Base-by-base conservation (phyloP, 2,888 invertebrate species). In the Odontomyia ornata region DNA sequence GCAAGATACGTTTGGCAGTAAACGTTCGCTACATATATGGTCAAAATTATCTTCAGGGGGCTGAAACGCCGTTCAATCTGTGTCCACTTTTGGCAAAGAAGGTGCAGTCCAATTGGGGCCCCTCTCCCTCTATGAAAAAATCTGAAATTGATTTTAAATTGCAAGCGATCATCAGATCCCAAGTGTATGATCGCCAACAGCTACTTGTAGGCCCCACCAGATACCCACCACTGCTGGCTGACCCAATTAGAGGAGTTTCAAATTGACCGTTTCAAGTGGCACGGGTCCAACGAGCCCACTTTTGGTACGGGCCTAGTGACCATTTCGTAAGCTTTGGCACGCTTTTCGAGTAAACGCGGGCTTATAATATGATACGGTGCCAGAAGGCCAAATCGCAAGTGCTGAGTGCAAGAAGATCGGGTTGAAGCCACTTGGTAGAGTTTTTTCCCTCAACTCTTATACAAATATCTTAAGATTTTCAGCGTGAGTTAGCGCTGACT, bases 241-340 rank as follows among this genome's bases (percentile, higher is more conserved):
- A 73, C 73, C 73, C 52, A 60, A 28, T 73, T 18, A 57, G 73
- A 60, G 60, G 73, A 73, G 60, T 73, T 73, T 25, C 73, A 60
- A 73, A 73, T 36, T 15, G 60, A 36, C 21, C 60, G 30, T 23
- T 27, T 23, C 18, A 73, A 36, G 57, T 60, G 73, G 73, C 73
- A 73, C 73, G 73, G 73, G 57, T 46, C 72, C 72, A 72, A 30
- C 72, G 72, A 72, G 57, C 72, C 47, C 47, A 57, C 57, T 60
- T 57, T 52, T 27, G 72, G 73, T 73, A 23, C 73, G 73, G 73
- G 73, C 36, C 73, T 30, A 36, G 28, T 36, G 43, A 73, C 60
- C 60, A 27, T 43, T 60, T 73, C 73, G 60, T 73, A 73, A 73
- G 57, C 57, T 57, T 60, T 73, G 73, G 73, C 73, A 73, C 73